A percentile compares a stretch with the other conserved stretches of the same genome.
phyloP scores from a whole-genome alignment of 2,797 vertebrate species.

The Myripristis murdjan region DNA sequence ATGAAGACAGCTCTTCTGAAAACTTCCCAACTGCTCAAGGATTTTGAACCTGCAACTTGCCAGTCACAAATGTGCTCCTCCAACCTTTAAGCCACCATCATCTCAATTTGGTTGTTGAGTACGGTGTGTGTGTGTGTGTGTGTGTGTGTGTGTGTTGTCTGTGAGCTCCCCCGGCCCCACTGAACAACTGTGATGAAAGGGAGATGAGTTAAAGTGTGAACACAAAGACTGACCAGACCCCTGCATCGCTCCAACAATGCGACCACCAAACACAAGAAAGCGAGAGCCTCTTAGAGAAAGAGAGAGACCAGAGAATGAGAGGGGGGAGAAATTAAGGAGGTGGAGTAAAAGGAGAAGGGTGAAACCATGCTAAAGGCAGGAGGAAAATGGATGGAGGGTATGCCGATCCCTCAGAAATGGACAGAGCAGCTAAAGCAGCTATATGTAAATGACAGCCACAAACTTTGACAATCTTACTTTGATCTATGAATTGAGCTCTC shows the following conservation, averaged over 20 bases:
- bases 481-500: constrained; percentile 92
- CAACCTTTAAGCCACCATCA: too few species aligned
- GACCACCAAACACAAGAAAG: constrained; percentile 77
- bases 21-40: too few species aligned
- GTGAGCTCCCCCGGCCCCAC: constrained; percentile 56
- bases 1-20: too few species aligned
- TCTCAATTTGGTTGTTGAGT: constrained; percentile 13
- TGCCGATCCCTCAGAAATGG: constrained; percentile 85
- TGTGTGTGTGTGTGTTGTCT: constrained; percentile 5
- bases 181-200: constrained; percentile 78
- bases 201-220: constrained; percentile 82
- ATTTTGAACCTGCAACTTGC: too few species aligned
- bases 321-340: constrained; percentile 75
- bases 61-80: too few species aligned
- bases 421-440: constrained; percentile 93
- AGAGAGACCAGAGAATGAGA: constrained; percentile 57
- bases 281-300: constrained; percentile 73
- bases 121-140: not conserved
- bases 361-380: constrained; percentile 69
- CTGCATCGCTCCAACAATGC: constrained; percentile 77
- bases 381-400: constrained; percentile 60
- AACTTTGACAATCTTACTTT: constrained; percentile 92
- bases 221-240: constrained; percentile 83
- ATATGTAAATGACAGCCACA: constrained; percentile 97
- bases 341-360: constrained; percentile 43